These are phyloP conservation scores for Thysanoteuthis rhombus DNA, from an alignment of 2,888 invertebrate species.

Conservation along the genomic window DNA sequence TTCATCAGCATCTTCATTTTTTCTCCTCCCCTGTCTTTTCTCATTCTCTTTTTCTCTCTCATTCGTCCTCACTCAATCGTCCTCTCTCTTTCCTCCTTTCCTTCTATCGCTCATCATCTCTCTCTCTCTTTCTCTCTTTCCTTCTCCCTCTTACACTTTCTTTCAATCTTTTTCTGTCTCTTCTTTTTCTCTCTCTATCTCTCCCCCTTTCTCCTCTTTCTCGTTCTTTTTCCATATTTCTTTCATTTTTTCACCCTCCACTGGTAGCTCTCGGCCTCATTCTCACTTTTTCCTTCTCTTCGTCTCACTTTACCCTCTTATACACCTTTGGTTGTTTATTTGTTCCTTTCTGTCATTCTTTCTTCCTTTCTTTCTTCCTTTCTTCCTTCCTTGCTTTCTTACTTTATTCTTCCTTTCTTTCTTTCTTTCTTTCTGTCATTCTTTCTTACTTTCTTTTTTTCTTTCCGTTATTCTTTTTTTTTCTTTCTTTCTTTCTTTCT, in stretches of 20 bases:
- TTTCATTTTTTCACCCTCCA: background rate
- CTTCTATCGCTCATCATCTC: background rate
- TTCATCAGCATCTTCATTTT: too few relatives aligned
- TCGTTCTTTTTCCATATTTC: background rate
- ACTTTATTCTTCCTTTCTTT: background rate
- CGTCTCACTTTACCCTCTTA: background rate
- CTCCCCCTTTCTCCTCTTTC: accelerated
- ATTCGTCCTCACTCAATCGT: background rate
- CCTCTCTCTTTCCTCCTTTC: background rate
- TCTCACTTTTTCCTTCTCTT: background rate
- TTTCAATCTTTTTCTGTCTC: background rate
- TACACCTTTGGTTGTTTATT: background rate
- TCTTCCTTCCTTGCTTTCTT: background rate
- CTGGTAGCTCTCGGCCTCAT: background rate
- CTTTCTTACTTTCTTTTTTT: too few relatives aligned
- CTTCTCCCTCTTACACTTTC: background rate
- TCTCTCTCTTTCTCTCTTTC: background rate
- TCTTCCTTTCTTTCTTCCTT: background rate
- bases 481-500: background rate
- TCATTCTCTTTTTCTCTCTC: background rate
- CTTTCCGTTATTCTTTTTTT: too few relatives aligned
- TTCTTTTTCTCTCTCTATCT: background rate
- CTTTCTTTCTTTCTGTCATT: too few relatives aligned
- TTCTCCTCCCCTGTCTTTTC: background rate
- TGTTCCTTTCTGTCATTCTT: background rate